Conservation (phyloP, 2,797 vertebrate genomes). For the Ammospiza maritima region DNA sequence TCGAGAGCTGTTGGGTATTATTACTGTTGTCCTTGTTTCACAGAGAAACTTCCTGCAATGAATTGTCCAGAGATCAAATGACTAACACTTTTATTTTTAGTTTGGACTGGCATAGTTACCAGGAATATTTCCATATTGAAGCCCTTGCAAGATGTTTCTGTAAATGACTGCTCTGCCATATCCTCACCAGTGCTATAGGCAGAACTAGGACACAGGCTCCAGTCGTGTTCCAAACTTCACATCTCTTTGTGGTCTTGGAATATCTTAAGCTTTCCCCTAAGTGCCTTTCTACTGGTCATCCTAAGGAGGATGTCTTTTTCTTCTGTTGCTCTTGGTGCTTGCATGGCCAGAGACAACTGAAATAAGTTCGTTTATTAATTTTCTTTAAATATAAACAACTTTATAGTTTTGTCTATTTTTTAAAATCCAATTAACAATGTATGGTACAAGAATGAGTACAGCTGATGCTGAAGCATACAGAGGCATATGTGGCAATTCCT, state of each 20-base stretch:
- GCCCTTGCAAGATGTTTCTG: not conserved
- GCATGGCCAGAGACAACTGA: not conserved
- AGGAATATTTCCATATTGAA: not conserved
- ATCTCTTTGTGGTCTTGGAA: not conserved
- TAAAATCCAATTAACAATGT: not conserved
- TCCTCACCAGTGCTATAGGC: not conserved
- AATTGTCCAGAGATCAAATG: not conserved
- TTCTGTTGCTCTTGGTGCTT: not conserved
- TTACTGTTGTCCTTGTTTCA: not conserved
- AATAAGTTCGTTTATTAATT: not conserved
- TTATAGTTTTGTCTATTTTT: not conserved
- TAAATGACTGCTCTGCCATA: not conserved
- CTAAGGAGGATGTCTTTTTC: not conserved
- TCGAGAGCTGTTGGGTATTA: not conserved
- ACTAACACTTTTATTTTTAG: conserved; percentile 45
- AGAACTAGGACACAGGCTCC: not conserved
- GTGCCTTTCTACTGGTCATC: not conserved
- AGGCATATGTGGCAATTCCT: not conserved
- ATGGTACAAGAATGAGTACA: not conserved
- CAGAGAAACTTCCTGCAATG: not conserved
- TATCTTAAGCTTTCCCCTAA: not conserved
- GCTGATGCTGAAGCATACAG: not conserved
- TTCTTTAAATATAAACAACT: not conserved
- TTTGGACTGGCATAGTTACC: conserved; percentile 12
- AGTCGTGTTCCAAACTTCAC: not conserved